Evolutionary conservation across 2,113 vertebrate genomes (phyloP).

Genomic region (Pterophyllum scalare): DNA sequence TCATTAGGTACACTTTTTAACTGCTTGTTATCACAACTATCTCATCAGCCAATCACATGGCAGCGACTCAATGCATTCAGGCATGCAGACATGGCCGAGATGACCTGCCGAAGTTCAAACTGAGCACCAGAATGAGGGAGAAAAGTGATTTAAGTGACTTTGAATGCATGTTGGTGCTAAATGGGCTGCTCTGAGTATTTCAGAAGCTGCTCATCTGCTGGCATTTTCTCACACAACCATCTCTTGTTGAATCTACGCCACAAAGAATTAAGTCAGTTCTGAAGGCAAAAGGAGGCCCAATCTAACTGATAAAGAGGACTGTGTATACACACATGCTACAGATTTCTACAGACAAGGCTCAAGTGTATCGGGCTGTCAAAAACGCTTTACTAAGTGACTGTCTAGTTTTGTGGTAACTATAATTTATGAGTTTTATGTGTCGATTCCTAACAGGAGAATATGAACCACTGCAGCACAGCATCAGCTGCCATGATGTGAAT

Average conservation of each 20-base stretch:
- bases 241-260: neutral
- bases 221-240: neutral
- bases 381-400: too few relatives aligned
- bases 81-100: neutral
- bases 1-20: neutral
- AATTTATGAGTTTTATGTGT: neutral
- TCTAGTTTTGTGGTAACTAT: too few relatives aligned
- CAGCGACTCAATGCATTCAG: too few relatives aligned
- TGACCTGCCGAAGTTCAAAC: neutral
- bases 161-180: neutral
- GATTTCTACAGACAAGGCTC: neutral
- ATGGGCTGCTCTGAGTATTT: neutral
- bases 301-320: neutral
- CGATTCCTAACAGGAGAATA: neutral
- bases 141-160: neutral
- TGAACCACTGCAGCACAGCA: neutral
- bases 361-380: too few relatives aligned
- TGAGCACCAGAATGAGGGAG: neutral
- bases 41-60: neutral
- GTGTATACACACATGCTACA: neutral
- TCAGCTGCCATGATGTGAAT: neutral
- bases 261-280: neutral
- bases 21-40: neutral
- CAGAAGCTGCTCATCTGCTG: neutral
- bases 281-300: neutral